Evolutionary conservation across 1,140 invertebrate genomes (phyloP), one percentile per base, ranked within the genome.

Genomic region (Tetramorium parvispinum): DNA sequence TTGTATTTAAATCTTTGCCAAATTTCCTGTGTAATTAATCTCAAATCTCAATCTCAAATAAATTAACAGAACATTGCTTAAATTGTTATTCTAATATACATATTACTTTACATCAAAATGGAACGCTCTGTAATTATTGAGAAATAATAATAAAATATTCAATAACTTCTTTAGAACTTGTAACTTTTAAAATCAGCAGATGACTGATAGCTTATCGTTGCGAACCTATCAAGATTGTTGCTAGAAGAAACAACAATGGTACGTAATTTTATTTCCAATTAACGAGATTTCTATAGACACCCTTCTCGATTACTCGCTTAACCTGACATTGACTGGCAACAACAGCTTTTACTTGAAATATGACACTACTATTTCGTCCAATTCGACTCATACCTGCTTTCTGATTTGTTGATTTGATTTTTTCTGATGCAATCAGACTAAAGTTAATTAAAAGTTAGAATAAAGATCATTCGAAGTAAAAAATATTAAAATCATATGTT

Each of bases 311-410:
- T 70, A n/a, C 78, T 37, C 37, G 53, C 43, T n/a, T 79, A 83
- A 68, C 55, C 51, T 18, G 10, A 18, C 21, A 61, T 7, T 13
- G 24, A 11, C 40, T 18, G 37, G 16, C 51, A 77, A 65, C 4
- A 71, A 21, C 55, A 51, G 77, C 40, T 83, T 71, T 81, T 76
- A 85, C 61, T 89, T 85, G 85, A 32, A 91, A 91, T 89, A 88
- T 85, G 76, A 91, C 85, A 89, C 85, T 85, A 83, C 79, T 87
- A 86, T 78, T 77, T 6, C 65, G 57, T 73, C 51, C 51, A 71
- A 81, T 89, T 82, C 61, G 70, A 57, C 27, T 55, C 86, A 82
- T 63, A 73, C 24, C 24, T 49, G 40, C 10, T 70, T 83, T 75
- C 73, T 66, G 32, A 32, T 32, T 32, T 32, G 18, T 32, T 7